Evolutionary conservation across 2,888 invertebrate genomes (phyloP), one percentile per base, ranked within the genome.

Genomic region (Drosophila subquinaria): DNA sequence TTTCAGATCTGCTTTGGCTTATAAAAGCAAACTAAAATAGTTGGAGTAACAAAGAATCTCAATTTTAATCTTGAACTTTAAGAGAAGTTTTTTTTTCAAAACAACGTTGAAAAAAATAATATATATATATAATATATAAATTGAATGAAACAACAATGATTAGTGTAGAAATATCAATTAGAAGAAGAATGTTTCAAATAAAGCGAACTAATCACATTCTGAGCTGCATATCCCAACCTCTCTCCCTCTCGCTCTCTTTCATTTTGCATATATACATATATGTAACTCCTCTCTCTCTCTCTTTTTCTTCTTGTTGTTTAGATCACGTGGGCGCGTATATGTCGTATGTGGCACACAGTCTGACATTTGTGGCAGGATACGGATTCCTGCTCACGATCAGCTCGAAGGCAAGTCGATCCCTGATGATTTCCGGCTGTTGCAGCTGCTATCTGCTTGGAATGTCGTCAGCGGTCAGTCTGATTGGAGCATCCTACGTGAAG

Each of bases 261-360:
- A 17, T 20, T 20, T 11, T 13, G 1, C 23, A 8, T 3, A 15
- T 48, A 4, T 3, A 48, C n/a, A 8, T n/a, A 11, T 13, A 13
- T 27, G 1, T 36, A 36, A 36, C 33, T n/a, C 10, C 10, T 56
- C 33, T 45, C 4, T 43, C 11, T 33, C 4, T 45, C 8, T 9
- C 35, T 23, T 27, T 27, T 27, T 27, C 27, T 27, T 27, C 5
- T 5, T 13, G 10, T 30, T 42, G 1, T 10, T 10, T 79, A 92
- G 92, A 92, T 81, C 81, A 85, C 64, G 82, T 90, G 20, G 92
- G 92, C 33, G 89, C 91, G 8, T 92, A 90, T 57, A 82, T 91
- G 50, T 90, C 91, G 6, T 92, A 91, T 78, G 64, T 91, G 53
- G 90, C 83, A n/a, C 91, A 92, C 66, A 91, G 91, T 35, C 45